Base-by-base conservation (phyloP, 2,888 invertebrate species). In the Patella depressa region DNA sequence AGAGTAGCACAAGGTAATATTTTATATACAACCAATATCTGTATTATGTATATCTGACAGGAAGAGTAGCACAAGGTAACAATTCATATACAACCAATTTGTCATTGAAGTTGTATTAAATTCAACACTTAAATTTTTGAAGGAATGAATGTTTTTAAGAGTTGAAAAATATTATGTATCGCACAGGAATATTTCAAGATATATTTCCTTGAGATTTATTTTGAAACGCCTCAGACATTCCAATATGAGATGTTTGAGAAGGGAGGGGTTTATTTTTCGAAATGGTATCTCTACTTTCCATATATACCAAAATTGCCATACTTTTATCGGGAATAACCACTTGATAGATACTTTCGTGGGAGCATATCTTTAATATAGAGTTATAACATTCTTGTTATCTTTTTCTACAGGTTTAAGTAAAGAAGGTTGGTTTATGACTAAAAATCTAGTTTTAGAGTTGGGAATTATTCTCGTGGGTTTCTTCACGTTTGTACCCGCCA, bases 401-500 rank as follows among this genome's bases (percentile, higher is more conserved):
- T 17, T 59, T 71, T 70, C 79, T 85, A 2, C 80, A 93, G 99
- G 98, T 3, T 93, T 99, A n/a, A 97, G 97, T 89, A 96, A 96
- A 89, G 99, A 99, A 92, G 99, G 98, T 14, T 98, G 98, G 98
- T 96, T 96, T 4, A 98, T 99, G 72, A 97, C 98, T 0, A 98
- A 98, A 90, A 98, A 98, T 90, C 93, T 99, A 72, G 93, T 98
- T 0, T 95, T 96, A 0, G 98, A 99, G 93, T 95, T 99, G 11
- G 96, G 97, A 75, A 90, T 92, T 0, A 93, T 99, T 59, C 96
- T 97, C 0, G 94, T 98, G 80, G 98, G 98, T 70, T 94, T 98
- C 85, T 96, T 98, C 85, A 98, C 98, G 0, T 97, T 98, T 91
- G 96, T 99, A 0, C 97, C 98, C 1, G 96, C 97, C 11, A 98